Evolutionary conservation across 1,140 invertebrate genomes (phyloP), one percentile per base, ranked within the genome.

Genomic region (Neuroterus valhalla): DNA sequence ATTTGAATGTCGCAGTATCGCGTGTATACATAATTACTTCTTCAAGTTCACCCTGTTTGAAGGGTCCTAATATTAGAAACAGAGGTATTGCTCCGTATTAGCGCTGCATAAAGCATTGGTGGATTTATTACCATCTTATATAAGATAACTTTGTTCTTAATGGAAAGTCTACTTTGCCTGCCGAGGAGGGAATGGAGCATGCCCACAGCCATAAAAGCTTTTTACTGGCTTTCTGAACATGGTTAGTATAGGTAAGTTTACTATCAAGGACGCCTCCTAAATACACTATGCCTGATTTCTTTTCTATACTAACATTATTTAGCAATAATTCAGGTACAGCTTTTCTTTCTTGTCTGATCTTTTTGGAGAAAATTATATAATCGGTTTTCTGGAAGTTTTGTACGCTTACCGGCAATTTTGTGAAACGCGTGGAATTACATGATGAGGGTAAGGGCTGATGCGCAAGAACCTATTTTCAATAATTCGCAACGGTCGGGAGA

Each of bases 261-360:
- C 14, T 44, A 48, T 86, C 84, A 11, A 85, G 68, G 43, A 71
- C 21, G 1, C 83, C 75, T 23, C 84, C 81, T 31, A 85, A 67
- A 66, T 85, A 85, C 72, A 83, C 85, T 3, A 78, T 71, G 23
- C 43, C 23, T 46, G 1, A 52, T 70, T 74, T 66, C 62, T 38
- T 38, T 38, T 66, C 31, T 38, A 66, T 31, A 26, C 15, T 10
- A 5, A 14, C 8, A 38, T 31, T 66, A 66, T 23, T 8, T 38
- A 66, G 5, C 26, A 66, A 38, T 23, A 66, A 66, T 10, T 66
- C 31, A 38, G 62, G 31, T 23, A 3, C 31, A 6, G 26, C 5
- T 38, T 66, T 26, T 66, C 12, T 15, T 10, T 8, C 23, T 14
- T 66, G 62, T 66, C n/a, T n/a, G n/a, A n/a, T n/a, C n/a, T 66